These are phyloP conservation scores for Megalurothrips usitatus DNA, from an alignment of 2,888 invertebrate species.

Conservation along the genomic window DNA sequence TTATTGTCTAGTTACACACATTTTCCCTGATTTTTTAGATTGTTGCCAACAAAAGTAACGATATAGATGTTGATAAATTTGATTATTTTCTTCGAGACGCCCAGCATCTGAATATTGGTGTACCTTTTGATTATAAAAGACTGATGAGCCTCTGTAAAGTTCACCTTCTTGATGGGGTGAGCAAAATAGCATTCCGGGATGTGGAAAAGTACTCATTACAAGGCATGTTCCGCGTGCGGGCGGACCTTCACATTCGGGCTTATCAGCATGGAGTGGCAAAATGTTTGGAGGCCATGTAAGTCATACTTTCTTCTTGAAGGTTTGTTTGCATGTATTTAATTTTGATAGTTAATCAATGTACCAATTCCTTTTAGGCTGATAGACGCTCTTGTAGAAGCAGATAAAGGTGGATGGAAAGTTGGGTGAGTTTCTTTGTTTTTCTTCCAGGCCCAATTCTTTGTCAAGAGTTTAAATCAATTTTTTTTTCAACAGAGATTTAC, in stretches of 20 bases:
- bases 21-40: slow-evolving; percentile 46
- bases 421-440: slow-evolving; percentile 27
- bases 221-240: slow-evolving; percentile 50
- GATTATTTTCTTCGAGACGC: slow-evolving; percentile 62
- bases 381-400: slow-evolving; percentile 40
- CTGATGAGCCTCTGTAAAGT: slow-evolving; percentile 46
- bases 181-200: slow-evolving; percentile 49
- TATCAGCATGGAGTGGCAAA: slow-evolving; percentile 51
- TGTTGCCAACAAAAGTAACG: slow-evolving; percentile 55
- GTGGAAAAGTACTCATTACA: slow-evolving; percentile 49
- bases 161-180: slow-evolving; percentile 37
- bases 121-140: slow-evolving; percentile 49
- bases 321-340: background rate
- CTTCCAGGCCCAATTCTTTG: background rate
- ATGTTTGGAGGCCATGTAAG: slow-evolving; percentile 50
- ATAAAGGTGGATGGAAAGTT: slow-evolving; percentile 34
- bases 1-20: slow-evolving; percentile 29
- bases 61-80: slow-evolving; percentile 63
- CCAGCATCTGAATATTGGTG: slow-evolving; percentile 48
- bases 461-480: background rate
- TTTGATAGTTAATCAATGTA: background rate
- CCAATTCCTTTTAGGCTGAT: slow-evolving; percentile 37
- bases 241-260: slow-evolving; percentile 48
- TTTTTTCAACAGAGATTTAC: background rate
- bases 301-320: slow-evolving; percentile 32